A percentile compares a stretch with the other conserved stretches of the same genome.
These are phyloP conservation scores for Harpagoxenus sublaevis DNA, from an alignment of 2,888 invertebrate genomes.

Conservation along the genomic window DNA sequence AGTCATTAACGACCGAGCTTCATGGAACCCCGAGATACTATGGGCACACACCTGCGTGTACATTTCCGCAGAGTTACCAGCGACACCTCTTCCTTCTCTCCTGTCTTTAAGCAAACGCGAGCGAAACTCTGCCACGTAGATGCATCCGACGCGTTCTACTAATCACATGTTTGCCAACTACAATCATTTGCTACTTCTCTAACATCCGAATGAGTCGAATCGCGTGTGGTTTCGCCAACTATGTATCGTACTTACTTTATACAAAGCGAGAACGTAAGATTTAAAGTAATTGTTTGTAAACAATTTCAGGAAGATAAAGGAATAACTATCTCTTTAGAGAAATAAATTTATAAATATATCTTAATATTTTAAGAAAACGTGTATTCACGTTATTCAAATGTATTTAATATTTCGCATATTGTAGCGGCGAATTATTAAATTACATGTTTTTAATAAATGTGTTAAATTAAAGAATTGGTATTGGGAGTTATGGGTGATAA, in stretches of 20 bases:
- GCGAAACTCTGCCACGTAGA: slow-evolving; percentile 58
- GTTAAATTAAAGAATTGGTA: background rate
- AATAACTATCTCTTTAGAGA: background rate
- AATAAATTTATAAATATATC: background rate
- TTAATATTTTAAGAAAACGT: background rate
- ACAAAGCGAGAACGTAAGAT: background rate
- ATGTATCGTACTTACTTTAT: background rate
- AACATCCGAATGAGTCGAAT: slow-evolving; percentile 18
- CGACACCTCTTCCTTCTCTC: slow-evolving; percentile 62
- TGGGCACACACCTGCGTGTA: slow-evolving; percentile 67
- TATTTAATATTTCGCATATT: background rate
- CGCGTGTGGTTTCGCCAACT: background rate
- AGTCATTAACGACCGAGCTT: slow-evolving; percentile 71
- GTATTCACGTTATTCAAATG: background rate
- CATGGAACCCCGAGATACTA: slow-evolving; percentile 56
- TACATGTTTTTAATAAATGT: background rate
- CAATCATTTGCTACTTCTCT: slow-evolving; percentile 51
- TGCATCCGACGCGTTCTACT: slow-evolving; percentile 60
- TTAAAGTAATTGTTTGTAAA: background rate
- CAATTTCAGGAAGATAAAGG: background rate
- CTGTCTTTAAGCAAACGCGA: slow-evolving; percentile 60
- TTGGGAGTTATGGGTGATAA: background rate
- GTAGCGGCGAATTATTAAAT: background rate
- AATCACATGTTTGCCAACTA: slow-evolving; percentile 62
- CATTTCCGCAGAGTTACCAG: slow-evolving; percentile 58